A percentile compares a stretch with the other conserved stretches of the same genome.
These are phyloP conservation scores for Himalopsyche kuldschensis DNA, from an alignment of 2,888 invertebrate species.

Conservation along the genomic window DNA sequence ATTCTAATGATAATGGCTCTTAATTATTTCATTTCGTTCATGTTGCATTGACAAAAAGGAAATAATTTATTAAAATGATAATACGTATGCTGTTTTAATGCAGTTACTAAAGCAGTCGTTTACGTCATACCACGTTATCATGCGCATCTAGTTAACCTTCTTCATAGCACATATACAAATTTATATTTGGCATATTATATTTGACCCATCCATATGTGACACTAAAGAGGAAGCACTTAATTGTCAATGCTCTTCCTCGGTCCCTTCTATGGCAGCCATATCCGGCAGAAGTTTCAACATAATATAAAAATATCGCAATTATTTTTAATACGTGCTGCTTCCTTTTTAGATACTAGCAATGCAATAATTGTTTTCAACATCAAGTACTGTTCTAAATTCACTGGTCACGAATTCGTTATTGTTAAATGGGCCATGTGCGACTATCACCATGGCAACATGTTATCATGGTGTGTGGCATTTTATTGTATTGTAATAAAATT, in stretches of 20 bases:
- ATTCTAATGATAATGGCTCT: too few species aligned
- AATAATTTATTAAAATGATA: too few species aligned
- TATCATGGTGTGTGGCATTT: too few species aligned
- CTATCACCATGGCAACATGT: too few species aligned
- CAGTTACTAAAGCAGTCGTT: too few species aligned
- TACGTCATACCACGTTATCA: background rate
- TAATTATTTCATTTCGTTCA: too few species aligned
- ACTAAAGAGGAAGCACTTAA: background rate
- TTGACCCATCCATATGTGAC: background rate
- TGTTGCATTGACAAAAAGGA: too few species aligned
- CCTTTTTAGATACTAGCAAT: background rate
- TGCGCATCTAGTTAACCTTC: background rate
- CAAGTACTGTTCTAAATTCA: background rate
- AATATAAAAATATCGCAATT: background rate
- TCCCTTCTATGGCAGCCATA: background rate
- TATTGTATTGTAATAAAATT: too few species aligned
- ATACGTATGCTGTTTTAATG: too few species aligned
- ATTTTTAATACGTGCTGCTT: background rate
- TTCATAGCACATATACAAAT: background rate
- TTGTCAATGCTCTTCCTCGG: background rate
- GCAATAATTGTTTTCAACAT: background rate
- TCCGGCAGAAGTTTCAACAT: background rate
- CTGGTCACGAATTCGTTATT: background rate
- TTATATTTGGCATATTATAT: background rate
- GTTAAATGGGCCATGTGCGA: too few species aligned